A percentile compares a stretch with the other conserved stretches of the same genome.
Evolutionary conservation across 1,140 invertebrate genomes (phyloP).

Genomic region (Mercenaria mercenaria): DNA sequence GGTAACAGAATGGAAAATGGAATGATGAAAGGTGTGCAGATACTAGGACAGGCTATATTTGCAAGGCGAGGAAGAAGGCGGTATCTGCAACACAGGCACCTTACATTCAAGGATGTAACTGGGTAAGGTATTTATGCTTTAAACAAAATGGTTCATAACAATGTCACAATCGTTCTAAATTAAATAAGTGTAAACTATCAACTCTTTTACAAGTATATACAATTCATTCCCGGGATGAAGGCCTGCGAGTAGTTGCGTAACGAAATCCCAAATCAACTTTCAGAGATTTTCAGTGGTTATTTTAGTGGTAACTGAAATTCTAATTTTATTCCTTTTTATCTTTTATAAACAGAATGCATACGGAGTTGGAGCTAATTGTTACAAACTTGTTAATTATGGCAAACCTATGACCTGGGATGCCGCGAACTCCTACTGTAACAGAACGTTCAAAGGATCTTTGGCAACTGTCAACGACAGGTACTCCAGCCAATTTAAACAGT

Average conservation of each 20-base stretch:
- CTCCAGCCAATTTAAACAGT: too few species aligned
- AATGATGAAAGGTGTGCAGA: slow-evolving; percentile 51
- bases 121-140: slow-evolving; percentile 18
- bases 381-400: background rate
- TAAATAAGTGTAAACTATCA: too few species aligned
- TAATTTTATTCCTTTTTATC: too few species aligned
- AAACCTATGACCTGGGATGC: background rate
- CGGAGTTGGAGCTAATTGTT: slow-evolving; percentile 28
- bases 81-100: slow-evolving; percentile 58
- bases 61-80: slow-evolving; percentile 11
- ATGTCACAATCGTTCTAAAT: too few species aligned
- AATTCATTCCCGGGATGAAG: too few species aligned
- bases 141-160: background rate
- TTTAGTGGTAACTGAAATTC: too few species aligned
- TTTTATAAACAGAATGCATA: slow-evolving; percentile 33
- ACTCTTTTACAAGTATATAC: too few species aligned
- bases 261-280: too few species aligned
- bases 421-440: slow-evolving; percentile 37
- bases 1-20: slow-evolving; percentile 55
- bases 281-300: too few species aligned
- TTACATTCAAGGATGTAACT: slow-evolving; percentile 32
- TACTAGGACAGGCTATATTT: slow-evolving; percentile 18
- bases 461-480: slow-evolving; percentile 55
- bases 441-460: slow-evolving; percentile 35
- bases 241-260: too few species aligned